Base-by-base conservation (phyloP, 2,888 invertebrate genomes). In the Belgica antarctica region DNA sequence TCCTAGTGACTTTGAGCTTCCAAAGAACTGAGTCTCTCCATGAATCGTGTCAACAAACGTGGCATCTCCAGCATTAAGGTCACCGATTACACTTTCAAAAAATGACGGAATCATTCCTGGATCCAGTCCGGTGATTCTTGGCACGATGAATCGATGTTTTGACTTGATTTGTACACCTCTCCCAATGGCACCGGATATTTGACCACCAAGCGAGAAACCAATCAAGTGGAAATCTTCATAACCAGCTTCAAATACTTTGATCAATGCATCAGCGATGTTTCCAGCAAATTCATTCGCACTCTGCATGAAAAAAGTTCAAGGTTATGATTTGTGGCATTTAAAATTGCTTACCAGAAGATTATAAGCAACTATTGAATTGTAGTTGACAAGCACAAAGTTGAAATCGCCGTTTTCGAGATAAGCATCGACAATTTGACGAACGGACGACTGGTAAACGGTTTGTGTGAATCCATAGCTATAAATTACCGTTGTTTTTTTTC, bases 141-240 rank as follows among this genome's bases (percentile, higher is more conserved):
- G 61, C 7, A 70, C 25, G 1, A 12, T 61, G 8, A 17, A 36
- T 7, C 12, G 22, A 7, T 22, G 12, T 8, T 34, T 12, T 12
- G 70, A 70, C n/a, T 36, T 70, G n/a, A 25, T 19, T 10, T 17
- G 22, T 4, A 70, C 59, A 17, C 36, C 25, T 8, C 70, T 12
- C 12, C 70, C 70, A 46, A 70, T 31, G 1, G 34, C 8, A 15
- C 36, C 59, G 1, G 61, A 15, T n/a, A 70, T 61, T 61, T 70
- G 70, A 25, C 15, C 70, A 1, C 70, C 70, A 28, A 70, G 61
- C 8, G 70, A 70, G 25, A 70, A 70, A 24, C 70, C 70, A 25
- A 70, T 57, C 24, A 70, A 17, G 41, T 70, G 70, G 31, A 70
- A 61, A 25, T 59, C 41, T 8, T 19, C 19, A 31, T 61, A 61